Base-by-base conservation (phyloP, 2,888 invertebrate genomes). In the Latrodectus elegans region DNA sequence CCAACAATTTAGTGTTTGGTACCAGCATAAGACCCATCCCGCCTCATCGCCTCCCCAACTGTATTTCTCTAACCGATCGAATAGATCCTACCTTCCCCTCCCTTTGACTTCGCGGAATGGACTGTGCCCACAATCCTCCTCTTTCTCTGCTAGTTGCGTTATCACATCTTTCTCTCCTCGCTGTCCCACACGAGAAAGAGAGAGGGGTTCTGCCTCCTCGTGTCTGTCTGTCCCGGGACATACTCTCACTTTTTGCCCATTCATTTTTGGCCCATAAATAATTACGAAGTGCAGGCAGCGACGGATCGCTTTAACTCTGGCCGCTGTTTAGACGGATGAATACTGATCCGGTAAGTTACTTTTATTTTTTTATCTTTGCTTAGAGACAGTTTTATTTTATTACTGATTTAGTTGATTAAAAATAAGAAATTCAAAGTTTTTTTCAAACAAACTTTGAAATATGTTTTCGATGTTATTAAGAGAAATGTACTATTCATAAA, bases 41-140 rank as follows among this genome's bases (percentile, higher is more conserved):
- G 53, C 72, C 72, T 52, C 72, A 51, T 51, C n/a, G 17, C 72
- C n/a, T 73, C 17, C 72, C 51, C 52, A n/a, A 17, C 72, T 52
- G 72, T 14, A 73, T n/a, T 73, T 73, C 72, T 67, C 17, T 15
- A 15, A 55, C 53, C 73, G 75, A 84, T 77, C 73, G 84, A 72
- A 72, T 78, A 12, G 71, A 17, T 15, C 60, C 65, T 22, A 80
- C 75, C 77, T 51, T 73, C 52, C 15, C 67, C 65, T n/a, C 73
- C 84, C 84, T 70, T 55, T 22, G 65, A 26, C 38, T 12, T 3
- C n/a, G 17, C 49, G 9, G 73, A 84, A 84, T 84, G 84, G 84
- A 84, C 84, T 65, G 15, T 65, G 22, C 77, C 84, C 78, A 52
- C 68, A 78, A 60, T 72, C 72, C 71, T 80, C 65, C 64, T 53